Percentiles rank a stretch among this genome's conserved stretches.
Conservation (phyloP, 1,140 invertebrate species). For the Geopemphigus sp. region DNA sequence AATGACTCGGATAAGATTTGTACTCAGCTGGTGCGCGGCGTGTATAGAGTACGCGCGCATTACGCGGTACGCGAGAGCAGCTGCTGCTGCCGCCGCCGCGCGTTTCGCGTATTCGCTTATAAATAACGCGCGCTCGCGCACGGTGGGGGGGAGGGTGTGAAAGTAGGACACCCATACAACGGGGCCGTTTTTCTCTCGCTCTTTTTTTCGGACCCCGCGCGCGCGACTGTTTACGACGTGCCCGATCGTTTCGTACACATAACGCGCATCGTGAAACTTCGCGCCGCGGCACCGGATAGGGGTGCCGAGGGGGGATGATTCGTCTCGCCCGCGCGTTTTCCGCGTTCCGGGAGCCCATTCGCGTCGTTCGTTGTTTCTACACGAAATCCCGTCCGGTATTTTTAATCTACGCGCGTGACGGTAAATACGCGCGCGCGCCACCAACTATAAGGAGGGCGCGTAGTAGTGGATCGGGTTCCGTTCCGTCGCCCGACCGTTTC, state of each 20-base stretch:
- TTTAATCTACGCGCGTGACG: too few species aligned
- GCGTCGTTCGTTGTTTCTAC: constrained; percentile 30
- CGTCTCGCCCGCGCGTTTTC: background rate
- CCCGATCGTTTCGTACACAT: background rate
- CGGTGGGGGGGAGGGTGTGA: background rate
- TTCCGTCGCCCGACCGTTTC: too few species aligned
- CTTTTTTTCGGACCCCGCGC: too few species aligned
- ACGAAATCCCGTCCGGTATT: background rate
- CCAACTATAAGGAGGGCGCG: too few species aligned
- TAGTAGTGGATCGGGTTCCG: too few species aligned
- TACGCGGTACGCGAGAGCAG: constrained; percentile 4
- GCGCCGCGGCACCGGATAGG: too few species aligned
- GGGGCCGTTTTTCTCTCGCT: too few species aligned
- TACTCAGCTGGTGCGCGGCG: constrained; percentile 32
- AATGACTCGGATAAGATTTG: constrained; percentile 46
- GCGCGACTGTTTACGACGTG: background rate
- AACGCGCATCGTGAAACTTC: too few species aligned
- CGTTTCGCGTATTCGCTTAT: constrained; percentile 13
- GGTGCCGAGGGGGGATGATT: too few species aligned
- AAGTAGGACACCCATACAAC: too few species aligned
- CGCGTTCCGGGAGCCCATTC: constrained; percentile 9
- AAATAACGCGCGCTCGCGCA: constrained; percentile 31
- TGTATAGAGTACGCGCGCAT: background rate
- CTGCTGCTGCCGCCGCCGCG: too few species aligned
- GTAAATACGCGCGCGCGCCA: too few species aligned